Conservation (phyloP, 2,888 invertebrate species). For the Dyspetes luteomarginatus region DNA sequence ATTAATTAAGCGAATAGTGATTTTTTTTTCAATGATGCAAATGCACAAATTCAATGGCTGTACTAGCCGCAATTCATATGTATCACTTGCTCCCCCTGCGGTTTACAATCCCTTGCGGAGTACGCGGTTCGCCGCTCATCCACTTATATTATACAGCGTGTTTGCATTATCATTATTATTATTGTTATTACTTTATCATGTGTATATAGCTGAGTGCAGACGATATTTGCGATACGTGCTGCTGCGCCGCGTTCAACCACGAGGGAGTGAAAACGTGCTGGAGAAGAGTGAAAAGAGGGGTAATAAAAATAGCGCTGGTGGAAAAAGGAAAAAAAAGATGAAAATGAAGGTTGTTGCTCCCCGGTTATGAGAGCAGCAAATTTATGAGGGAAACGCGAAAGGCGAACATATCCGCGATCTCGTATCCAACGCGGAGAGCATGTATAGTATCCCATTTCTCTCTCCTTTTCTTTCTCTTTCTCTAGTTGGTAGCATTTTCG, state of each 20-base stretch:
- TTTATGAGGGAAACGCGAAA: conserved; percentile 47
- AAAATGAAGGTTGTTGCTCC: conserved; percentile 21
- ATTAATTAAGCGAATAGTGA: conserved; percentile 33
- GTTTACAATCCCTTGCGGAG: not conserved
- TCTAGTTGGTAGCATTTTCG: conserved; percentile 39
- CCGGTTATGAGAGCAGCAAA: conserved; percentile 22
- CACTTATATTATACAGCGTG: not conserved
- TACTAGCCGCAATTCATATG: not conserved
- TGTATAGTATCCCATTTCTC: conserved; percentile 25
- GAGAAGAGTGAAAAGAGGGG: not conserved
- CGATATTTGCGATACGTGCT: not conserved
- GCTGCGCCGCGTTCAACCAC: not conserved
- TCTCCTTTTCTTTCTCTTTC: conserved; percentile 1
- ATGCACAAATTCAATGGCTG: not conserved
- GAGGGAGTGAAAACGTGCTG: not conserved
- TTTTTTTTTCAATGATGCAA: conserved; percentile 29
- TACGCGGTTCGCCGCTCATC: not conserved
- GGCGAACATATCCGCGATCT: not conserved
- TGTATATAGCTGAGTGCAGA: too few relatives aligned
- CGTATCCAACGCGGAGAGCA: not conserved
- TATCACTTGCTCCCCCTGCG: not conserved
- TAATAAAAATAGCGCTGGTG: conserved; percentile 2
- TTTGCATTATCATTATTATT: not conserved
- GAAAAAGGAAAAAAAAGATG: conserved; percentile 5
- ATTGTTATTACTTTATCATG: not conserved